phyloP scores from a whole-genome alignment of 2,113 vertebrate genomes.

The Setophaga coronata region DNA sequence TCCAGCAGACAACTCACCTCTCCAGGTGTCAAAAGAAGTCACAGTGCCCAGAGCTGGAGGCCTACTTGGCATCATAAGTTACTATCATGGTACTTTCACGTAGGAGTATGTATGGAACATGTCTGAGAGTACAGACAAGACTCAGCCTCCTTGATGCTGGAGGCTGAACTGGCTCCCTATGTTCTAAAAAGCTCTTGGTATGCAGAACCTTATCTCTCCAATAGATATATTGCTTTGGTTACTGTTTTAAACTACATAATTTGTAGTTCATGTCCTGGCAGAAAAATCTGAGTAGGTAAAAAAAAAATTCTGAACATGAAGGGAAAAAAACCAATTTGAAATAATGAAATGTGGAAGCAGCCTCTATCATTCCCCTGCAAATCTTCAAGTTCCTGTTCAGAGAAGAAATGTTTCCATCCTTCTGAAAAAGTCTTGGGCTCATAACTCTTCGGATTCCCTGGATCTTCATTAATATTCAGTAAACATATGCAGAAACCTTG shows the following conservation, averaged over 20 bases:
- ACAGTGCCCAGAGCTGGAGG: neutral
- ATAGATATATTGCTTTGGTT: neutral
- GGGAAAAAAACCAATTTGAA: neutral
- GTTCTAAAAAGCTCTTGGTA: neutral
- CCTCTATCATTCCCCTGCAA: neutral
- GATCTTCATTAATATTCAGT: neutral
- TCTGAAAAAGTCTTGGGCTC: neutral
- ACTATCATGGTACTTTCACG: neutral
- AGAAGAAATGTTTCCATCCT: neutral
- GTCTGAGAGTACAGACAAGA: neutral
- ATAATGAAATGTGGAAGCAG: neutral
- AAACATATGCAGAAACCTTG: neutral
- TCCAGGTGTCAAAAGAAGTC: neutral
- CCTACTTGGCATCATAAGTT: neutral
- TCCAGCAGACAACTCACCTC: neutral
- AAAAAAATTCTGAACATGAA: neutral
- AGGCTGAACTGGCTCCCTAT: neutral
- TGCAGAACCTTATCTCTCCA: neutral
- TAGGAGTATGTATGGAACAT: neutral
- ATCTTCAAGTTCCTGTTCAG: neutral
- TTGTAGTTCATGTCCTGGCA: neutral
- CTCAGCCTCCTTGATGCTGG: neutral
- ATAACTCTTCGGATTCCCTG: neutral
- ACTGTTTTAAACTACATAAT: neutral
- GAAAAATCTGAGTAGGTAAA: neutral